Percentiles rank a stretch among this genome's conserved stretches.
These are phyloP conservation scores for Saxidomus purpurata DNA, from an alignment of 1,140 invertebrate genomes.

Conservation along the genomic window DNA sequence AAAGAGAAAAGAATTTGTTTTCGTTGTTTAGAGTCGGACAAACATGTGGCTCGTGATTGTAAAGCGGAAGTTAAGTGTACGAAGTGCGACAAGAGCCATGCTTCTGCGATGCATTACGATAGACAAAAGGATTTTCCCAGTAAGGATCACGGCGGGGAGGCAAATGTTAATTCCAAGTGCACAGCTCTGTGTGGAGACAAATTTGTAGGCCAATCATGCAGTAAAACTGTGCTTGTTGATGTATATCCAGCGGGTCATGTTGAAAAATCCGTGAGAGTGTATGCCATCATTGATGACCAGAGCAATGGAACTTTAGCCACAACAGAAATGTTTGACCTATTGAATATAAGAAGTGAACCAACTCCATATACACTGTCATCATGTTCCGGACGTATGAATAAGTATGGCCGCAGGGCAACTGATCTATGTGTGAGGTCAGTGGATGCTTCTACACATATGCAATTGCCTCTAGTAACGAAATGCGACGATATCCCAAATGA, in stretches of 20 bases:
- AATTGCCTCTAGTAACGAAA: not conserved
- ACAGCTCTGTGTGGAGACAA: not conserved
- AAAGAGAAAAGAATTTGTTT: constrained; percentile 42
- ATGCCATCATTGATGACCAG: constrained; percentile 62
- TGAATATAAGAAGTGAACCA: not conserved
- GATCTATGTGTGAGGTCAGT: not conserved
- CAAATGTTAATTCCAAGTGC: not conserved
- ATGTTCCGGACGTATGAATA: not conserved
- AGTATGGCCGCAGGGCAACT: not conserved
- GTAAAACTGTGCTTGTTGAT: constrained; percentile 58
- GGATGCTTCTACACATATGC: not conserved
- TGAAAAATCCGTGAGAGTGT: not conserved
- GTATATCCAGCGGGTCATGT: not conserved
- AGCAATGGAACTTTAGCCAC: constrained; percentile 48
- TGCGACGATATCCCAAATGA: constrained; percentile 10
- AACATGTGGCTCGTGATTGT: constrained; percentile 31
- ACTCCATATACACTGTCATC: not conserved
- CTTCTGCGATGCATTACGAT: not conserved
- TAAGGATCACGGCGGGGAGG: not conserved
- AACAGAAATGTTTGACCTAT: not conserved
- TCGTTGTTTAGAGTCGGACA: constrained; percentile 22
- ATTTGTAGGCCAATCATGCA: constrained; percentile 58
- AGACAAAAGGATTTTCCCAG: not conserved
- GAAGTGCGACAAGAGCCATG: constrained; percentile 2
- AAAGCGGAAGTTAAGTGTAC: constrained; percentile 20